These are phyloP conservation scores for Papilio helenus DNA, from an alignment of 1,140 invertebrate species.

Conservation along the genomic window DNA sequence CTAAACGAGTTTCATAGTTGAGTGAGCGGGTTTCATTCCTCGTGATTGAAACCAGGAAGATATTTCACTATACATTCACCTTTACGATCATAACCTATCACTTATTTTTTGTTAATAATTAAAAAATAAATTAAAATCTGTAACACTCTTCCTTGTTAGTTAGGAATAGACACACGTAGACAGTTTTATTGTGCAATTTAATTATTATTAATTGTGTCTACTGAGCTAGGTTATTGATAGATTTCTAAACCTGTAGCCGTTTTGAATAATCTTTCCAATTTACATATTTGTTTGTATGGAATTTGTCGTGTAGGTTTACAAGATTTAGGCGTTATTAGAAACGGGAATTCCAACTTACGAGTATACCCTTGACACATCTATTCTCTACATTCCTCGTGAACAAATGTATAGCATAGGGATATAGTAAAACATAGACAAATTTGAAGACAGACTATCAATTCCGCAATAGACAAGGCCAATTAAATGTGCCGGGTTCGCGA, in stretches of 20 bases:
- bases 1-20: conserved; percentile 1
- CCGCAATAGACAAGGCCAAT: conserved; percentile 2
- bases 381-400: too few species aligned
- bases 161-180: neutral
- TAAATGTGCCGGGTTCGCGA: conserved; percentile 23
- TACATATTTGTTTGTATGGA: too few species aligned
- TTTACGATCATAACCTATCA: conserved; percentile 11
- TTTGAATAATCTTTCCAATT: too few species aligned
- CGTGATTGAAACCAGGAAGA: conserved; percentile 22
- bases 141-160: conserved; percentile 10
- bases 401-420: neutral
- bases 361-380: too few species aligned
- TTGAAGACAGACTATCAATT: neutral
- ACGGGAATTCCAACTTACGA: too few species aligned
- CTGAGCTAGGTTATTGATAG: too few species aligned
- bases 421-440: neutral
- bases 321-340: too few species aligned
- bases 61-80: conserved; percentile 25
- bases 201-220: neutral
- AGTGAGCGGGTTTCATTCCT: conserved; percentile 3
- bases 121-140: conserved; percentile 9
- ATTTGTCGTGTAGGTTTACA: too few species aligned
- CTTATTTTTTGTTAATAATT: conserved; percentile 19
- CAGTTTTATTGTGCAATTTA: neutral
- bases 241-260: too few species aligned